phyloP scores from a whole-genome alignment of 2,888 invertebrate species.

The Drosophila stalkeri region DNA sequence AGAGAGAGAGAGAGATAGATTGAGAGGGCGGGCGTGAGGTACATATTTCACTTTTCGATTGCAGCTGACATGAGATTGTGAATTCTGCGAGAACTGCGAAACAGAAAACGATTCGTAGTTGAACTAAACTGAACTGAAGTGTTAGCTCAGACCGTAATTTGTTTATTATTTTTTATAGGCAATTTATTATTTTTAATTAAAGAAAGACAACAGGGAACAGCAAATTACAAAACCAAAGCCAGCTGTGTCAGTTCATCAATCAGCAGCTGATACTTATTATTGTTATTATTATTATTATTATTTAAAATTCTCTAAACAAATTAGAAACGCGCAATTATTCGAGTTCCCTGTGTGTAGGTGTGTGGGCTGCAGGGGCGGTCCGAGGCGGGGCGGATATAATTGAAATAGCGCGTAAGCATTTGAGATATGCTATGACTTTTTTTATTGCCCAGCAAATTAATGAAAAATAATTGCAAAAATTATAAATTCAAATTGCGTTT shows the following conservation, averaged over 20 bases:
- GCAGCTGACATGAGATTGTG: conserved; percentile 37
- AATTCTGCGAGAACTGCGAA: conserved; percentile 14
- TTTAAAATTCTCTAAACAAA: conserved; percentile 70
- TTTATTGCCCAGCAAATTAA: conserved; percentile 70
- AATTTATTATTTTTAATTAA: conserved; percentile 63
- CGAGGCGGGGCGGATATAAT: conserved; percentile 25
- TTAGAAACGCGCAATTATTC: conserved; percentile 67
- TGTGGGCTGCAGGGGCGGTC: neutral
- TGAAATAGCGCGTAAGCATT: conserved; percentile 71
- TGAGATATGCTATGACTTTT: conserved; percentile 57
- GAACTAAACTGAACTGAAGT: conserved; percentile 22
- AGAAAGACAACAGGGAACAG: conserved; percentile 29
- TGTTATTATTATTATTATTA: conserved; percentile 28
- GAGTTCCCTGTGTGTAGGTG: conserved; percentile 18
- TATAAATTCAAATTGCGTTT: conserved; percentile 77
- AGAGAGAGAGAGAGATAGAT: neutral
- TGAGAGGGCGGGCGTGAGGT: conserved; percentile 4
- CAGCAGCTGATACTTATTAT: conserved; percentile 56
- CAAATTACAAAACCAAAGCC: conserved; percentile 33
- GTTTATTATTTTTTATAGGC: conserved; percentile 66
- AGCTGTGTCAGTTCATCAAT: conserved; percentile 58
- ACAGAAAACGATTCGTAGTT: neutral
- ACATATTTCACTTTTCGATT: conserved; percentile 41
- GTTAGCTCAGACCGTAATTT: conserved; percentile 42
- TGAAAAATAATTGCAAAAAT: conserved; percentile 77